Evolutionary conservation across 2,888 invertebrate species (phyloP), one percentile per base, ranked within the genome.

Genomic region (Xestia sexstrigata): DNA sequence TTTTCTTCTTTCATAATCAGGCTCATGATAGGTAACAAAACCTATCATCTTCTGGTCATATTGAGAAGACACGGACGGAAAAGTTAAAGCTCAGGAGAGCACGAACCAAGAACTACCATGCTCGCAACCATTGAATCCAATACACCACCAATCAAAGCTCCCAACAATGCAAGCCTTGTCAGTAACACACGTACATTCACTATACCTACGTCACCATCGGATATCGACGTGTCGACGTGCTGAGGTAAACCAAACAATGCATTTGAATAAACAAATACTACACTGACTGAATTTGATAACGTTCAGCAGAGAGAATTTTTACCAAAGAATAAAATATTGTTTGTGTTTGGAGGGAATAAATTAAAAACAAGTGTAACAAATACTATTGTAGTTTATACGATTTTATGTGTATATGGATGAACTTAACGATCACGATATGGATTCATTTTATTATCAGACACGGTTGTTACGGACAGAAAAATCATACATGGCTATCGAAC

Each of bases 191-290:
- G 62, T 70, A 66, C 1, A 76, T 26, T 60, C 62, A 9, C 9
- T 63, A 47, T 39, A 30, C 42, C 3, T 58, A 68, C 35, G 60
- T 20, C 52, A 63, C 55, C 60, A 69, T 62, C 65, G n/a, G 42
- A 60, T 66, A 71, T 68, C 70, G 45, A 70, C 65, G 66, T 74
- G 60, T 70, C 74, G 39, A 72, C 65, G 69, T 78, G 63, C n/a
- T 20, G 69, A 66, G 62, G 78, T 72, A 78, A 63, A 72, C 69
- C 74, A 78, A 69, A 74, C 83, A 74, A 62, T 49, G 58, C 30
- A 66, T 69, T 70, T 69, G 69, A 83, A 85, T 85, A 72, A 73
- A 76, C 72, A 81, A 81, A 84, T 67, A 84, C 39, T 62, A 72
- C 42, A 65, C 55, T n/a, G 23, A 74, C 45, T 63, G 63, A 73